Conservation (phyloP, 2,113 vertebrate species). For the Cepphus grylle region DNA sequence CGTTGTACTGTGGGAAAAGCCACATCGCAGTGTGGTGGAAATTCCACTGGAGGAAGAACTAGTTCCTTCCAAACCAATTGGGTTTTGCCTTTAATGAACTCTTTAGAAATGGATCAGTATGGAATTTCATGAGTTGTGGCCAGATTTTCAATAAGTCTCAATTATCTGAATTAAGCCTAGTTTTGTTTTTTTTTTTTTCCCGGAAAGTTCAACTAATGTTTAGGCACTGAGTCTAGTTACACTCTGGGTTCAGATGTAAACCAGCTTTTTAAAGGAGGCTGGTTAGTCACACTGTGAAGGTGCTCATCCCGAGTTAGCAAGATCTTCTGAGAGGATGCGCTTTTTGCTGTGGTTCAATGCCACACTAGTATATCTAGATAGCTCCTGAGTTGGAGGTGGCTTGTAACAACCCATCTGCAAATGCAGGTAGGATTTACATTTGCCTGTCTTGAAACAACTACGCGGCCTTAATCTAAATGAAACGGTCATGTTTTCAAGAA, state of each 20-base stretch:
- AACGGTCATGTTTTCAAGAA: neutral
- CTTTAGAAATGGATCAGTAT: neutral
- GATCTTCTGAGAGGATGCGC: neutral
- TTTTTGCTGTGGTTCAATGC: neutral
- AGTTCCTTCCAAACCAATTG: neutral
- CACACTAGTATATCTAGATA: neutral
- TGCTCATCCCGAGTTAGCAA: neutral
- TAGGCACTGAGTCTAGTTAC: neutral
- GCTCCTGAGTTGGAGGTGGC: neutral
- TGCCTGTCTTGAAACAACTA: neutral
- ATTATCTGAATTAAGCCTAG: neutral
- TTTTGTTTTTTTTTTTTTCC: neutral
- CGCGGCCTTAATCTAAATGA: neutral
- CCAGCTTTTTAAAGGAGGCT: neutral
- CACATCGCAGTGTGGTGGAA: neutral
- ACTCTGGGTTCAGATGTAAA: neutral
- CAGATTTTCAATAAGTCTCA: neutral
- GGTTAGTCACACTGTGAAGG: neutral
- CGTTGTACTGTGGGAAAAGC: neutral
- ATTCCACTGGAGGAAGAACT: neutral
- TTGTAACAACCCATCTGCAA: neutral
- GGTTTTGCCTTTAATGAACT: neutral
- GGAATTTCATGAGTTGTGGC: neutral
- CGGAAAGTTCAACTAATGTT: neutral
- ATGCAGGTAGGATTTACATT: neutral